Evolutionary conservation across 1,140 invertebrate species (phyloP), one percentile per base, ranked within the genome.

Genomic region (Tribolium madens): DNA sequence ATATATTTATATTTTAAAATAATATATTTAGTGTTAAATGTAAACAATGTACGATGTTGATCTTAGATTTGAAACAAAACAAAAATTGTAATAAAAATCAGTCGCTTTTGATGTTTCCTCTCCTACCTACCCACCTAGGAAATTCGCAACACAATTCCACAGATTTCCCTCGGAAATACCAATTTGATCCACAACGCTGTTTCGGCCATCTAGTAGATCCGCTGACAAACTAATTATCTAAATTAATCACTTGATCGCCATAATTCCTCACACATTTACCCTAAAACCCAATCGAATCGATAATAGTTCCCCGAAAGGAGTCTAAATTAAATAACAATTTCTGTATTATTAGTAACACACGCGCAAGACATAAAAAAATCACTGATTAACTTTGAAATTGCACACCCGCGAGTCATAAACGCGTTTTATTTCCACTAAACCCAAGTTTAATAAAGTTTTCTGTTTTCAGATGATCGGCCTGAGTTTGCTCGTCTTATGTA

Each of bases 401-500:
- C 17, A 57, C 14, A 17, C 18, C 52, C 5, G 14, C 18, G 14
- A 14, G 1, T 17, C 52, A 26, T n/a, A 57, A 57, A 57, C 52
- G 17, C 17, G 10, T 9, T 21, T 52, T 18, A 26, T 50, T 50
- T 12, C 2, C 15, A 13, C 10, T 17, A 17, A 50, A 50, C 12
- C 48, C n/a, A 47, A 9, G 48, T 13, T 13, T 15, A 4, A 77
- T 36, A 78, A 72, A 50, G 78, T 76, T 79, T 84, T 83, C 84
- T 75, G 77, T 81, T 88, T 26, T 48, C 88, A 95, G 94, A 87
- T 95, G 12, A 86, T 95, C 33, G 94, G 93, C 0, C 89, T 91
- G 0, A 88, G 91, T 0, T 88, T 96, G 77, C 94, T 96, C 77
- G 92, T 91, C 0, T 84, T 96, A 5, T 92, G 92, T 31, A 86